Base-by-base conservation (phyloP, 2,888 invertebrate genomes). In the Altica lythri region DNA sequence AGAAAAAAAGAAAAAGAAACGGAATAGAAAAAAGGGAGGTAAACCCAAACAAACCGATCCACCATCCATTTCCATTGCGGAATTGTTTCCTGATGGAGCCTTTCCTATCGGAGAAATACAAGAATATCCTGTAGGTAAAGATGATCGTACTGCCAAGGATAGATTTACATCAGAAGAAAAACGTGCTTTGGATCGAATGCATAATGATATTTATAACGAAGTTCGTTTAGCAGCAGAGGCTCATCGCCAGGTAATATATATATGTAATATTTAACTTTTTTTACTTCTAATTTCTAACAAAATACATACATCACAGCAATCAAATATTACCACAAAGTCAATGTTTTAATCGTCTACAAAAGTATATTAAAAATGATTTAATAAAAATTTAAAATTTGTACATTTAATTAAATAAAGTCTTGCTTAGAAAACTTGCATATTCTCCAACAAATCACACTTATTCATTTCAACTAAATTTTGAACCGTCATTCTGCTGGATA, bases 221-320 rank as follows among this genome's bases (percentile, higher is more conserved):
- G 88, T 97, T 13, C 84, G 99, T 55, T 88, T 92, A 66, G 98
- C 98, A 13, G 98, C 99, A 6, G 99, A 99, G 75, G 97, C 95
- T 35, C 99, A 99, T 76, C 85, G 99, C 78, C 95, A 95, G 80
- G 88, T 91, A 71, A 62, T 48, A 47, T 35, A 4, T 16, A 22
- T 12, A 27, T 13, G n/a, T 27, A n/a, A n/a, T n/a, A n/a, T n/a
- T n/a, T n/a, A n/a, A n/a, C n/a, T n/a, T n/a, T n/a, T n/a, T n/a
- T n/a, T n/a, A n/a, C n/a, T n/a, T n/a, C n/a, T n/a, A n/a, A n/a
- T n/a, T n/a, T n/a, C n/a, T n/a, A n/a, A n/a, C n/a, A n/a, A n/a
- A n/a, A n/a, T n/a, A n/a, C n/a, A n/a, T n/a, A n/a, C n/a, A n/a
- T n/a, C n/a, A n/a, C n/a, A n/a, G n/a, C n/a, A n/a, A n/a, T n/a